Evolutionary conservation across 2,888 invertebrate species (phyloP), one percentile per base, ranked within the genome.

Genomic region (Epinotia bilunana): DNA sequence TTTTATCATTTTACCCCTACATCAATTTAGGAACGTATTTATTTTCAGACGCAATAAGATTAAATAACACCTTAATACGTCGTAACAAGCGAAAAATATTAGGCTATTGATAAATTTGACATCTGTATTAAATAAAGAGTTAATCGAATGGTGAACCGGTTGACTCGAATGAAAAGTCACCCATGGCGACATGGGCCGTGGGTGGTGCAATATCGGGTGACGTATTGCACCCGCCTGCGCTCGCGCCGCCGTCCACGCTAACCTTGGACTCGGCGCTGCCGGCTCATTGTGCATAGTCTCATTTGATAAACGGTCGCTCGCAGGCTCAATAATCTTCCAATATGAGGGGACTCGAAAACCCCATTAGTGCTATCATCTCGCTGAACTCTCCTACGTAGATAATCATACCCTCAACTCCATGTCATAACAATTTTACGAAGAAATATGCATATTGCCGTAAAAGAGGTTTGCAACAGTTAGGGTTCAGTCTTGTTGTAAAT

Each of bases 121-220:
- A 61, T 60, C 46, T 65, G 13, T 67, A 53, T 67, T 67, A 64
- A 65, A 49, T 23, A 53, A 65, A 60, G 28, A 46, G 43, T 69
- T 63, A 67, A 68, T 49, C 69, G 68, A 46, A 46, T 63, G 46
- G 62, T 62, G 23, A 55, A 75, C 72, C 55, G 71, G 75, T 67
- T 11, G 67, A 67, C 33, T 55, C 20, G 23, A 53, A 46, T 65
- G 64, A 71, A 74, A 74, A 65, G 65, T 71, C 74, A 74, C 75
- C 71, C 75, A 67, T 72, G 72, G 83, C 80, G 84, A 85, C 83
- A 83, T 83, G 83, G 83, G 79, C 83, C 82, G 88, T 86, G 84
- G 83, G 85, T 90, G 89, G 85, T 82, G 84, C 79, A 90, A 90
- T 68, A 60, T 70, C 80, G 70, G 78, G 81, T 84, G 85, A 84